Base-by-base conservation (phyloP, 1,140 invertebrate genomes). In the Lepidostoma basale region DNA sequence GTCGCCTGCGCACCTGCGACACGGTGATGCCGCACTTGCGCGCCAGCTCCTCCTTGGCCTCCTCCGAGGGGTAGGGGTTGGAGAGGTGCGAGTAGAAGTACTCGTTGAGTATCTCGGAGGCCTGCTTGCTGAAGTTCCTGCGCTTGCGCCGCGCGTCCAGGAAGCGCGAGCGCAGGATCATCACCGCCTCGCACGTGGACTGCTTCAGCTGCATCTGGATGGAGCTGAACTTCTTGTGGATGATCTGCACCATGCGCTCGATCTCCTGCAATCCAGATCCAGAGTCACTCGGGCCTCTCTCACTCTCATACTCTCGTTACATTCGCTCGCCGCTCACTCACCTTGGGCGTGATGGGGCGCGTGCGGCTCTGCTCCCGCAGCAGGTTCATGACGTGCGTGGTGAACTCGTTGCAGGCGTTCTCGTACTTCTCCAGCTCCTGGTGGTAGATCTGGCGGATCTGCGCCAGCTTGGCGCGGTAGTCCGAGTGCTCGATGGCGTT, bases 171-270 rank as follows among this genome's bases (percentile, higher is more conserved):
- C 97, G 87, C 23, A 99, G 86, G 68, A 99, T 99, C 98, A 99
- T 99, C 56, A 99, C 98, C n/a, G 98, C 98, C 81, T 99, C 98
- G 80, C 98, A 99, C 12, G 98, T 99, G 69, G 95, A 98, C 84
- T 99, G 98, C 83, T 99, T 99, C 73, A 99, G 84, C 83, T 99
- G 98, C 92, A 99, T 98, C 84, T 99, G 98, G 77, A 99, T 99
- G 68, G 96, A 97, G 73, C 95, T 97, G 87, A 99, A 99, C 82
- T 99, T 99, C 87, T 98, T 98, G 80, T 98, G 95, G 73, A 99
- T 99, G 74, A 99, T 99, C 83, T 96, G 94, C 22, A 99, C 98
- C 98, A 99, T 99, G 75, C 98, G 89, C 79, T 99, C 97, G 74
- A 99, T 99, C 86, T 99, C 98, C 84, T 96, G 92, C 40, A 63